phyloP scores from a whole-genome alignment of 2,797 vertebrate species.

The Syngnathus acus region DNA sequence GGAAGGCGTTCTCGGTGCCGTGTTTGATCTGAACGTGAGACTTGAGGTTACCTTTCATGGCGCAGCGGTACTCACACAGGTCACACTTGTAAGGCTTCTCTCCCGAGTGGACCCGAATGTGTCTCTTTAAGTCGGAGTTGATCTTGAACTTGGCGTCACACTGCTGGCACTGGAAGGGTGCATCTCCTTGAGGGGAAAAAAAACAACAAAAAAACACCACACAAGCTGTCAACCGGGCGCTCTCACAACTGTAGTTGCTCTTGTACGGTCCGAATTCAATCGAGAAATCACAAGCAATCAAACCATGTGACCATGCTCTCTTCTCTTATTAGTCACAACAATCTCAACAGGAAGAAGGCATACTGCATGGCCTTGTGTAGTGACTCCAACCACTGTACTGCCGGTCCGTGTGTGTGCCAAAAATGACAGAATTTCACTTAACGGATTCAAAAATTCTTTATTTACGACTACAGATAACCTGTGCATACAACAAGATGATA shows the following conservation, averaged over 20 bases:
- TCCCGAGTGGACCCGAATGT: constrained; percentile 91
- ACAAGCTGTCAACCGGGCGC: too few relatives aligned
- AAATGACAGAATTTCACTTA: too few relatives aligned
- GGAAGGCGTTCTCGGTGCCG: constrained; percentile 73
- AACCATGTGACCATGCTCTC: background rate
- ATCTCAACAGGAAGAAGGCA: background rate
- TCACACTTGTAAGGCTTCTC: constrained; percentile 97
- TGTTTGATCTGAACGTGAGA: constrained; percentile 93
- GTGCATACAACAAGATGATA: too few relatives aligned
- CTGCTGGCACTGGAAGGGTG: constrained; percentile 92
- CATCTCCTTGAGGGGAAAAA: constrained; percentile 73
- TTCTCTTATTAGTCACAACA: background rate
- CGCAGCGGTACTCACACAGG: constrained; percentile 90
- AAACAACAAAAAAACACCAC: too few relatives aligned
- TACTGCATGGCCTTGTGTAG: too few relatives aligned
- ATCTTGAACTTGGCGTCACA: constrained; percentile 98
- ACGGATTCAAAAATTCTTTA: too few relatives aligned
- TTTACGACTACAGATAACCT: too few relatives aligned
- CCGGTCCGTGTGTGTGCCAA: too few relatives aligned
- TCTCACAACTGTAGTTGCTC: background rate
- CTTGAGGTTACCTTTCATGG: constrained; percentile 98
- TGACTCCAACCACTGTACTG: too few relatives aligned
- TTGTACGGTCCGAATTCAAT: background rate
- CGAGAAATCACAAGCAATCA: background rate
- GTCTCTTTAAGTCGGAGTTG: constrained; percentile 96